Evolutionary conservation across 2,797 vertebrate genomes (phyloP), one percentile per base, ranked within the genome.

Genomic region (Tauraco hartlaubi): DNA sequence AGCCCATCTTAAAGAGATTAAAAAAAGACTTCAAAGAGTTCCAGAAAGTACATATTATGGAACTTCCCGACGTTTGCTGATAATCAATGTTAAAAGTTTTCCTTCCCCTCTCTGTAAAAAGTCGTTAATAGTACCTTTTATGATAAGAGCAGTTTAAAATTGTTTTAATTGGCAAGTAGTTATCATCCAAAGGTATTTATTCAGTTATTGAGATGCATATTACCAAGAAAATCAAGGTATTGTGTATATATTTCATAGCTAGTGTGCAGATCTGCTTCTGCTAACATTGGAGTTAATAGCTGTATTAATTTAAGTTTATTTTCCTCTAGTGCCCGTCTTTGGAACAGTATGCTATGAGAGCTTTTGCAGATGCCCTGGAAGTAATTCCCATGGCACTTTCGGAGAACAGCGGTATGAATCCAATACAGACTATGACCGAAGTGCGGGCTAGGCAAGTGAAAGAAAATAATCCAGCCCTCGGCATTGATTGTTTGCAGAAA

Each of bases 331-430:
- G 99, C 90, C 99, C 99, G 0, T 99, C 99, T 82, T 90, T 99
- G 98, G 99, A 99, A 89, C 99, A 99, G 93, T 99, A 99, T 5
- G 99, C 99, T 74, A 99, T 99, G 99, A 98, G 99, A 88, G 98
- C 99, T 1, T 99, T 99, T 95, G 99, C 99, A 20, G 99, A 99
- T 71, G 99, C 99, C 6, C 95, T 99, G 37, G 99, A 99, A 95
- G 98, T 99, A 21, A 99, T 99, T 96, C 99, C 99, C 26, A 99
- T 99, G 99, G 99, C 99, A 0, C 97, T 99, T 26, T 98, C 99
- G 0, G 99, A 99, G 94, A 99, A 99, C 97, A 99, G 99, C 2
- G 99, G 99, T 9, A 98, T 99, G 97, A 99, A 99, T 92, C 99
- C 99, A 20, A 99, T 99, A 97, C 99, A 99, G 97, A 99, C 99